phyloP scores from a whole-genome alignment of 2,888 invertebrate genomes.

The Hedya salicella region DNA sequence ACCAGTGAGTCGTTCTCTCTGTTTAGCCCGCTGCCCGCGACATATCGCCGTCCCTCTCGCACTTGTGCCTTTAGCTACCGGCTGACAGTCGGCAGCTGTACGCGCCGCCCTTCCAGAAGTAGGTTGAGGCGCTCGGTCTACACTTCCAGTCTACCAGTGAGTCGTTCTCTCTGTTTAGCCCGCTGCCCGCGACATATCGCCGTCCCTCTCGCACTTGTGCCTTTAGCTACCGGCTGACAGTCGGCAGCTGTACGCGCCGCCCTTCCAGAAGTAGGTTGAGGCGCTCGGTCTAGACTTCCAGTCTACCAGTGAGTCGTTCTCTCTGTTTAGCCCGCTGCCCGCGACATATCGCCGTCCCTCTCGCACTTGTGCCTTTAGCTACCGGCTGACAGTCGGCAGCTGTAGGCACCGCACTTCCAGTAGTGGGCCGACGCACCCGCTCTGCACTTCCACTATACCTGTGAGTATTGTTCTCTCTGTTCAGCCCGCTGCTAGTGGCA shows the following conservation, averaged over 20 bases:
- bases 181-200: slow-evolving; percentile 86
- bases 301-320: slow-evolving; percentile 66
- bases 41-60: slow-evolving; percentile 85
- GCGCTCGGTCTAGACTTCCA: slow-evolving; percentile 79
- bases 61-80: no score
- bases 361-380: no score
- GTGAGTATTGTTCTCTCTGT: slow-evolving; percentile 50
- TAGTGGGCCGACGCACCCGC: slow-evolving; percentile 85
- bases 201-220: slow-evolving; percentile 85
- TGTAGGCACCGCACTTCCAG: slow-evolving; percentile 81
- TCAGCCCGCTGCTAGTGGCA: slow-evolving; percentile 86
- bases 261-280: slow-evolving; percentile 84
- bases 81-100: slow-evolving; percentile 87
- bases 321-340: slow-evolving; percentile 82
- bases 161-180: slow-evolving; percentile 85
- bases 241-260: slow-evolving; percentile 83
- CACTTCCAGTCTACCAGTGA: slow-evolving; percentile 80
- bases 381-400: slow-evolving; percentile 85
- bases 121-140: slow-evolving; percentile 82
- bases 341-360: slow-evolving; percentile 84
- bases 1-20: slow-evolving; percentile 72
- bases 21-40: slow-evolving; percentile 88
- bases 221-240: no score
- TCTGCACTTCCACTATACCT: slow-evolving; percentile 78
- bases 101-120: slow-evolving; percentile 77